Percentiles rank a stretch among this genome's conserved stretches.
Conservation (phyloP, 2,797 vertebrate genomes). For the Heliangelus exortis region DNA sequence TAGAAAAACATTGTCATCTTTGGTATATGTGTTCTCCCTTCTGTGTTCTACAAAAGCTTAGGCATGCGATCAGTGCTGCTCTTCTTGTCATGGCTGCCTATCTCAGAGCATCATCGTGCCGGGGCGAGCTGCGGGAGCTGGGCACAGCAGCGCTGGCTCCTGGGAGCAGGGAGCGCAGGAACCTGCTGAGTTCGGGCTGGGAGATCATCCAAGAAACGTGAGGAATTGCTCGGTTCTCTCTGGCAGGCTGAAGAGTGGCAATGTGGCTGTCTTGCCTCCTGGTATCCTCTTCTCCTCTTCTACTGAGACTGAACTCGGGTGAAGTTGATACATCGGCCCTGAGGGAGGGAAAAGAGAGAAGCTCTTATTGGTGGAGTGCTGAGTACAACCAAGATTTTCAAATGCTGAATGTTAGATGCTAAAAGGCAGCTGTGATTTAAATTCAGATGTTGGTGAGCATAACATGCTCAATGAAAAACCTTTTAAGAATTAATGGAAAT, state of each 20-base stretch:
- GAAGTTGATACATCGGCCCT: conserved; percentile 97
- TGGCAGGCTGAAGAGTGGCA: conserved; percentile 32
- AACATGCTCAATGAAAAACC: neutral
- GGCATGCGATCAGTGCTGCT: neutral
- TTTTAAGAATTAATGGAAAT: conserved; percentile 34
- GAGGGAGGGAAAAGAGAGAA: conserved; percentile 40
- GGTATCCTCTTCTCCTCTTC: conserved; percentile 27
- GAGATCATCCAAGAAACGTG: conserved; percentile 27
- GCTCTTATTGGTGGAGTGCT: conserved; percentile 32
- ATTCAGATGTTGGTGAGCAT: conserved; percentile 19
- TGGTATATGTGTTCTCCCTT: neutral
- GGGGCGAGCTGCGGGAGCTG: conserved; percentile 2
- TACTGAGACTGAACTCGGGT: conserved; percentile 84
- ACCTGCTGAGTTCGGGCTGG: conserved; percentile 21
- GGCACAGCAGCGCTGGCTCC: neutral
- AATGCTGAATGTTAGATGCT: neutral
- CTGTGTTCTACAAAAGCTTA: neutral
- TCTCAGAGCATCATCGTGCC: neutral
- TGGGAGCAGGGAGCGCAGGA: conserved; percentile 18
- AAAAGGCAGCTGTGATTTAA: neutral
- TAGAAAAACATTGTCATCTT: conserved; percentile 18
- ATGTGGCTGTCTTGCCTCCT: conserved; percentile 27
- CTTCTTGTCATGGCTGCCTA: neutral
- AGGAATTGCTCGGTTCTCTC: conserved; percentile 55
- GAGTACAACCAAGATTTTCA: neutral